These are phyloP conservation scores for Sphinx pinastri DNA, from an alignment of 2,888 invertebrate species.

Conservation along the genomic window DNA sequence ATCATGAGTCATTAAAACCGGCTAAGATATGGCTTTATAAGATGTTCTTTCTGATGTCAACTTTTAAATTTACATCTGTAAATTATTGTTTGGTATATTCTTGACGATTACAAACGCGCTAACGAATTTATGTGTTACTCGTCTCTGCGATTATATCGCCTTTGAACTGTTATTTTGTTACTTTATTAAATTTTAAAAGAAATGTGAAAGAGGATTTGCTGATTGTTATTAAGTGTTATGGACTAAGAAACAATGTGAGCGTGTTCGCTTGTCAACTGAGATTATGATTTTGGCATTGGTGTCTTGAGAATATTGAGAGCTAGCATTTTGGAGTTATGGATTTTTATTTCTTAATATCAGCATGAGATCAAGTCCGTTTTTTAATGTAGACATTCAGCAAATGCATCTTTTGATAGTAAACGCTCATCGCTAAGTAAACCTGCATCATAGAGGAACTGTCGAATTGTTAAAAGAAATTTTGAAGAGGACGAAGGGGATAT, in stretches of 20 bases:
- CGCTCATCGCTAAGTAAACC: too few species aligned
- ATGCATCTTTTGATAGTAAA: too few species aligned
- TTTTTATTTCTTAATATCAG: too few species aligned
- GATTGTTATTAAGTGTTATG: conserved; percentile 59
- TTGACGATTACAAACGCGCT: conserved; percentile 78
- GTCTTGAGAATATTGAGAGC: background rate
- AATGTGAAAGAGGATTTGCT: conserved; percentile 65
- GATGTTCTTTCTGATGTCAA: conserved; percentile 82
- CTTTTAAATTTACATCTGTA: conserved; percentile 80
- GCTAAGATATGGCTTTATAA: conserved; percentile 76
- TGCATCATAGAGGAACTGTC: too few species aligned
- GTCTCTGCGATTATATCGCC: conserved; percentile 74
- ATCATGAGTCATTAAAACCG: conserved; percentile 63
- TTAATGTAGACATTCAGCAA: too few species aligned
- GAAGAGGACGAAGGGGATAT: too few species aligned
- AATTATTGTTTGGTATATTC: conserved; percentile 74
- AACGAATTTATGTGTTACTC: conserved; percentile 78
- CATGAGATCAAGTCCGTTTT: too few species aligned
- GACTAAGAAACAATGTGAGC: conserved; percentile 11
- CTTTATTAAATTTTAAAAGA: conserved; percentile 73
- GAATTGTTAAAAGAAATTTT: too few species aligned
- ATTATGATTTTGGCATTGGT: conserved; percentile 8
- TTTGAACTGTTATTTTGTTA: conserved; percentile 72
- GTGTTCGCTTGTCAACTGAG: background rate
- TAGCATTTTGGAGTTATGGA: background rate